phyloP scores from a whole-genome alignment of 92 coral and sea anemone genomes.

The Zoanthus sansibaricus region DNA sequence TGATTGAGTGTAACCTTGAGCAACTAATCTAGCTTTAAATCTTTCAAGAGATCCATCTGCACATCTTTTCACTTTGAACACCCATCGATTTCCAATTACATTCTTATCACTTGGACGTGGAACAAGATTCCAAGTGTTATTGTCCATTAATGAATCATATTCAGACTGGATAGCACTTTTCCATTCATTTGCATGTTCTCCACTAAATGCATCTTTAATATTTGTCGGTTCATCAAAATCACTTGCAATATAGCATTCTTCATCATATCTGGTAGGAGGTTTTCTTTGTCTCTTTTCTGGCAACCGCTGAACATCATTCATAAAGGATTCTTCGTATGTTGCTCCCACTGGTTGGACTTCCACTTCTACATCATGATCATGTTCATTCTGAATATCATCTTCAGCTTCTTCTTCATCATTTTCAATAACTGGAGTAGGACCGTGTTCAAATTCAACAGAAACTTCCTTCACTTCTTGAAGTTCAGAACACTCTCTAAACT shows the following conservation, averaged over 20 bases:
- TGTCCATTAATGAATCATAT: slow-evolving; percentile 15
- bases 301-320: slow-evolving; percentile 33
- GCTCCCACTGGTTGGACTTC: slow-evolving; percentile 13
- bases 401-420: not conserved
- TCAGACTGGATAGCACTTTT: slow-evolving; percentile 18
- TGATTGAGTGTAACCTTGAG: not conserved
- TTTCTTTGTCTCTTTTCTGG: slow-evolving; percentile 35
- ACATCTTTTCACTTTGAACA: not conserved
- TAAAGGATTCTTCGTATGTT: slow-evolving; percentile 36
- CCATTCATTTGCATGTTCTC: not conserved
- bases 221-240: slow-evolving; percentile 22
- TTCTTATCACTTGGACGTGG: slow-evolving; percentile 18
- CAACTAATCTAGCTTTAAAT: slow-evolving; percentile 2
- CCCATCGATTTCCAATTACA: not conserved
- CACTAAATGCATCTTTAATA: not conserved
- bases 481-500: slow-evolving; percentile 16
- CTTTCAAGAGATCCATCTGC: slow-evolving; percentile 10
- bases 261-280: slow-evolving; percentile 40
- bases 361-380: no score
- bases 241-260: slow-evolving; percentile 29
- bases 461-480: slow-evolving; percentile 14
- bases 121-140: slow-evolving; percentile 24
- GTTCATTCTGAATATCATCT: not conserved
- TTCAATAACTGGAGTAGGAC: slow-evolving; percentile 6
- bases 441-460: not conserved